These are phyloP conservation scores for Alcis repandata DNA, from an alignment of 2,888 invertebrate species.

Conservation along the genomic window DNA sequence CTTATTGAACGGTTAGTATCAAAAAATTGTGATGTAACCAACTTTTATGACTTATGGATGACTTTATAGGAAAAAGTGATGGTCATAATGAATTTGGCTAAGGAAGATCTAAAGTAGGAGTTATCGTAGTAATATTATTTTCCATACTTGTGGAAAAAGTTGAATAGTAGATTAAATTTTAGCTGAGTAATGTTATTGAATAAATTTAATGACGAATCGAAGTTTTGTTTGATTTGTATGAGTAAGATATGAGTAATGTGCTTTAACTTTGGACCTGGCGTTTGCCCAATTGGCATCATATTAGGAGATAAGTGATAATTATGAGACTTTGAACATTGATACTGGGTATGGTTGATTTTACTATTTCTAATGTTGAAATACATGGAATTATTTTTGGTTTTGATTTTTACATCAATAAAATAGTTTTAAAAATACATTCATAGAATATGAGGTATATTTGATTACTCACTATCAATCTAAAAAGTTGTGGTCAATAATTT, in stretches of 20 bases:
- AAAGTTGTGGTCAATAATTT: no score
- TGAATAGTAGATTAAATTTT: slow-evolving; percentile 17
- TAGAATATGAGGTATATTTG: no score
- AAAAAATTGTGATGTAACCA: slow-evolving; percentile 7
- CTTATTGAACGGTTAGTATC: no score
- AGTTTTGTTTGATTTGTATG: slow-evolving; percentile 14
- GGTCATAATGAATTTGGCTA: slow-evolving; percentile 26
- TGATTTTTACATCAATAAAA: no score
- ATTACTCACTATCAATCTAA: no score
- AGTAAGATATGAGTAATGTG: not conserved
- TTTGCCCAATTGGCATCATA: no score
- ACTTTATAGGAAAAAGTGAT: slow-evolving; percentile 26
- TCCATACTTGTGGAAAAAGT: slow-evolving; percentile 10
- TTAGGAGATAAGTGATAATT: not conserved
- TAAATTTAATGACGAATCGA: slow-evolving; percentile 32
- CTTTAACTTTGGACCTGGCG: not conserved
- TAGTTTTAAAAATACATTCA: no score
- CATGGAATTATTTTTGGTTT: no score
- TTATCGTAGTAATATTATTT: slow-evolving; percentile 17
- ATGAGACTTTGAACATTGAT: not conserved
- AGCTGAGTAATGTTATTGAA: slow-evolving; percentile 40
- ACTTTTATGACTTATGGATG: slow-evolving; percentile 29
- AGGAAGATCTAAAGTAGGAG: slow-evolving; percentile 20
- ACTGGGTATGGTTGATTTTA: not conserved
- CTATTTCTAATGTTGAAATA: no score